Evolutionary conservation across 2,797 vertebrate species (phyloP), one percentile per base, ranked within the genome.

Genomic region (Sebastes wilsoni): DNA sequence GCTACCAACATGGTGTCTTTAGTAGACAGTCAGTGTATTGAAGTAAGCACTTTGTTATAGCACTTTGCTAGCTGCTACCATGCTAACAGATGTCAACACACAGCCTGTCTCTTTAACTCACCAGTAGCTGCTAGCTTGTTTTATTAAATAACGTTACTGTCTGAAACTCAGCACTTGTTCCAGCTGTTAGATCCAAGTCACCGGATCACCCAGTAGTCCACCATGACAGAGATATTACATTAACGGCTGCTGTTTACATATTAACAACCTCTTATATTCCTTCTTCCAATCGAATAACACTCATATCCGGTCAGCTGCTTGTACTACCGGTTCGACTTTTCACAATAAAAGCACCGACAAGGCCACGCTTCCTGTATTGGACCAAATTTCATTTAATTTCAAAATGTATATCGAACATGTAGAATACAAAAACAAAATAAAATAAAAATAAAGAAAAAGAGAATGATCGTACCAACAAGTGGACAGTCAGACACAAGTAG

Each of bases 281-380:
- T 18, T 42, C 69, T 13, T 11, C 3, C 3, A 10, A 1, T 5
- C 2, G 0, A 38, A 4, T 3, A 4, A 46, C 56, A 22, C 5
- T 9, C 2, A 75, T 0, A 75, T 83, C 80, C 78, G 74, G 11
- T 46, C 14, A 3, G 7, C 6, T 5, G 11, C 2, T 27, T 23
- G 2, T 6, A 66, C 78, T 79, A 23, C 85, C 85, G 78, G 80
- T 59, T 54, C 0, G 12, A 5, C 38, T 4, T 86, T 88, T 84
- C 90, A 88, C 5, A 88, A 82, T 89, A 87, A 92, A 78, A 75
- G 77, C 10, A 14, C 4, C 2, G 2, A 38, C 8, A 7, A 36
- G 34, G 34, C 11, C 34, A 38, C 13, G 4, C n/a, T n/a, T 4
- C 10, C 4, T 16, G 12, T 6, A 32, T 10, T 61, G 18, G 59